Conservation (phyloP, 1,140 invertebrate genomes). For the Sminthurinus signatus region DNA sequence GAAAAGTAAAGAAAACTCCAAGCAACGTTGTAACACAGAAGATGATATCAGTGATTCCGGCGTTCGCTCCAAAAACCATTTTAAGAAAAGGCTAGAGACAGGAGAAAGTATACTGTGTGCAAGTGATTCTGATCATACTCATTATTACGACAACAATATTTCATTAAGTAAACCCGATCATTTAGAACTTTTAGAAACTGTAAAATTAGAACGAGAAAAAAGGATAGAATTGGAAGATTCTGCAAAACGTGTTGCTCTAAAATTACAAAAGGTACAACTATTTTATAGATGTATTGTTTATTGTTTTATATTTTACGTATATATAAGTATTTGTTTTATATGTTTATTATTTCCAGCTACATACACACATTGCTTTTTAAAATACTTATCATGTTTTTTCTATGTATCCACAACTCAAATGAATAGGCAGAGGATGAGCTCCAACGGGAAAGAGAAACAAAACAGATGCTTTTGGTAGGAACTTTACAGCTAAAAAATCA, state of each 20-base stretch:
- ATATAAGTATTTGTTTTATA: no score
- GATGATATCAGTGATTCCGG: not conserved
- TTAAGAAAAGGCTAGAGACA: not conserved
- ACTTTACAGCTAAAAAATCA: constrained; percentile 22
- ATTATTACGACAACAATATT: no score
- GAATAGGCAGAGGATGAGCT: constrained; percentile 23
- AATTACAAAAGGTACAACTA: constrained; percentile 13
- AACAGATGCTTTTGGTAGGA: constrained; percentile 15
- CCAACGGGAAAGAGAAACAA: constrained; percentile 15
- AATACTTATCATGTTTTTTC: not conserved
- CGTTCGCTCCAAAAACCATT: not conserved
- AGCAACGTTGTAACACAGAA: not conserved
- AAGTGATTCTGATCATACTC: no score
- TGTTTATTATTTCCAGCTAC: no score
- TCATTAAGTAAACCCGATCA: no score
- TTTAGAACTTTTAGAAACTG: not conserved
- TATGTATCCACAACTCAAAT: not conserved
- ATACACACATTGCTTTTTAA: no score
- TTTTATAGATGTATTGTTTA: not conserved
- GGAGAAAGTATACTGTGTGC: not conserved
- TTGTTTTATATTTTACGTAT: not conserved
- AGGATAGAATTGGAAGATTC: constrained; percentile 17
- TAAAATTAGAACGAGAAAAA: constrained; percentile 1
- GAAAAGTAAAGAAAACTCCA: not conserved
- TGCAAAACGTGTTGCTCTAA: constrained; percentile 12